phyloP scores from a whole-genome alignment of 2,797 vertebrate species.

The Sebastes taczanowskii region DNA sequence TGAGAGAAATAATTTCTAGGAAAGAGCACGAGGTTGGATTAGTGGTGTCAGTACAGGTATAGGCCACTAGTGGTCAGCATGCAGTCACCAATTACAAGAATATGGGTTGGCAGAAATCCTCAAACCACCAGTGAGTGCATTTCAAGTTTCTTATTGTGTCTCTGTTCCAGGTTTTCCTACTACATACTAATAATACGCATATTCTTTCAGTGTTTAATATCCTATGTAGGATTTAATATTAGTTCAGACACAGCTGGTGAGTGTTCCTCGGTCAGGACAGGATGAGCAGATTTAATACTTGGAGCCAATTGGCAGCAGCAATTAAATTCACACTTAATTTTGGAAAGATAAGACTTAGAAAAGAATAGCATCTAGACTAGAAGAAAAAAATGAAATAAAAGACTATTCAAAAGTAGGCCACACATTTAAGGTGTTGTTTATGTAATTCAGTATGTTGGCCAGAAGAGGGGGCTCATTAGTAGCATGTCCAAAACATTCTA shows the following conservation, averaged over 20 bases:
- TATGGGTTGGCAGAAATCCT: not conserved
- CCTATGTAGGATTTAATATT: not conserved
- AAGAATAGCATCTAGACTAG: not conserved
- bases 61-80: constrained; percentile 49
- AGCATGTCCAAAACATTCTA: not conserved
- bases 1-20: not conserved
- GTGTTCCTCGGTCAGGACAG: not conserved
- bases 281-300: not conserved
- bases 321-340: not conserved
- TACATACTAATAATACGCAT: not conserved
- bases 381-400: not conserved
- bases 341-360: not conserved
- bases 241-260: not conserved
- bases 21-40: not conserved
- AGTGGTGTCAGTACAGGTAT: not conserved
- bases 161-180: not conserved
- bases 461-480: constrained; percentile 23
- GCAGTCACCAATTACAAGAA: not conserved
- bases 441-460: constrained; percentile 19
- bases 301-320: not conserved
- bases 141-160: not conserved
- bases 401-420: not conserved
- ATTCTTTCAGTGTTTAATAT: not conserved
- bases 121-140: not conserved
- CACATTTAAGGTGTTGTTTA: not conserved